Conservation (phyloP, 2,888 invertebrate species). For the Conistra vaccinii region DNA sequence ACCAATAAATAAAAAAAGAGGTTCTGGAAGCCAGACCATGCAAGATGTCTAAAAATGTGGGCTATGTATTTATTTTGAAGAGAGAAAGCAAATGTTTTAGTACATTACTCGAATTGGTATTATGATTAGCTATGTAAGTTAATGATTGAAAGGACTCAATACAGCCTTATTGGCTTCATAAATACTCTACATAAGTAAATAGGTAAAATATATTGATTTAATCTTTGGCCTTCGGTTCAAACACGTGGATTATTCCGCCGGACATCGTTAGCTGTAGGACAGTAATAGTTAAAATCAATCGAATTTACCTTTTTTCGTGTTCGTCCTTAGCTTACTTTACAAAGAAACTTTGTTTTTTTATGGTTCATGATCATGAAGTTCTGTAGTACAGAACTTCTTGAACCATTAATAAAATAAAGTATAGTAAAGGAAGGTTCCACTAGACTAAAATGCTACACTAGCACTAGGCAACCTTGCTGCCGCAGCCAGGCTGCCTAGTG, state of each 20-base stretch:
- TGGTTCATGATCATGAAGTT: too few species aligned
- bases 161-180: slow-evolving; percentile 41
- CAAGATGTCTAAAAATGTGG: background rate
- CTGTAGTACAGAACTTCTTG: too few species aligned
- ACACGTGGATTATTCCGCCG: slow-evolving; percentile 45
- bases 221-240: slow-evolving; percentile 38
- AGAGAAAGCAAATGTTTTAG: background rate
- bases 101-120: slow-evolving; percentile 21
- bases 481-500: too few species aligned
- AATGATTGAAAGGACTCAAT: slow-evolving; percentile 36
- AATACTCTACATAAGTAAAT: slow-evolving; percentile 44
- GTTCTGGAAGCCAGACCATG: background rate
- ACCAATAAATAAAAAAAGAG: too few species aligned
- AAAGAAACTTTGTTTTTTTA: background rate
- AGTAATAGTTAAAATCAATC: slow-evolving; percentile 26
- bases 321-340: background rate
- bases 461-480: too few species aligned
- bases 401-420: too few species aligned
- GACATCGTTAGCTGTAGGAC: slow-evolving; percentile 17
- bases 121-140: slow-evolving; percentile 17
- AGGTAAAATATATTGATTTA: slow-evolving; percentile 49
- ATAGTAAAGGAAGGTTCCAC: too few species aligned
- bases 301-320: slow-evolving; percentile 17
- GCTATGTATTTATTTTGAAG: slow-evolving; percentile 4
- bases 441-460: too few species aligned